Conservation (phyloP, 2,113 vertebrate genomes). For the Sinocyclocheilus rhinocerous region DNA sequence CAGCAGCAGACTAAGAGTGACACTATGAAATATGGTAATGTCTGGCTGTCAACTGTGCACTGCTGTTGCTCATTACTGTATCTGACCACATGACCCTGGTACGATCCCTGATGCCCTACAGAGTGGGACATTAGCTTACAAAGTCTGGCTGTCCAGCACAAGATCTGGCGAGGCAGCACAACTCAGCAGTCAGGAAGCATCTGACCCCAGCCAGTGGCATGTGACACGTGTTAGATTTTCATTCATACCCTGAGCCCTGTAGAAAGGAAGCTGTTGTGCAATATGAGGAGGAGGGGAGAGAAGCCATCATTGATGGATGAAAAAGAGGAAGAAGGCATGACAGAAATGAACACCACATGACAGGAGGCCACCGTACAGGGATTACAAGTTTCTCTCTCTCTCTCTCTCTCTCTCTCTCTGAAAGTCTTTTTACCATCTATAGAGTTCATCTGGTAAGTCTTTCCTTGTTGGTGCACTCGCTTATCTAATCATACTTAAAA, state of each 20-base stretch:
- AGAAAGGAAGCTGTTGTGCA: conserved; percentile 61
- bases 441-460: conserved; percentile 28
- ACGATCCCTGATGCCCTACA: conserved; percentile 24
- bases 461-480: conserved; percentile 29
- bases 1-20: background rate
- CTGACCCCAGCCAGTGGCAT: conserved; percentile 46
- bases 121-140: conserved; percentile 41
- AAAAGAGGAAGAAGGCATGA: conserved; percentile 57
- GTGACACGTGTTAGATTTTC: conserved; percentile 51
- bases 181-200: conserved; percentile 45
- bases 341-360: conserved; percentile 72
- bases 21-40: background rate
- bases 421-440: background rate
- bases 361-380: conserved; percentile 45
- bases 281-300: conserved; percentile 55
- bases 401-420: background rate
- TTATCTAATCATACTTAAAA: conserved; percentile 60
- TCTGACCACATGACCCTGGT: conserved; percentile 37
- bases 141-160: background rate
- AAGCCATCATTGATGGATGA: conserved; percentile 51
- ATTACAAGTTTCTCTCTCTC: conserved; percentile 10
- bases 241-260: conserved; percentile 37
- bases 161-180: conserved; percentile 27
- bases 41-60: background rate
- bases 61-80: conserved; percentile 14